Evolutionary conservation across 2,797 vertebrate genomes (phyloP).

Genomic region (Macropodus opercularis): DNA sequence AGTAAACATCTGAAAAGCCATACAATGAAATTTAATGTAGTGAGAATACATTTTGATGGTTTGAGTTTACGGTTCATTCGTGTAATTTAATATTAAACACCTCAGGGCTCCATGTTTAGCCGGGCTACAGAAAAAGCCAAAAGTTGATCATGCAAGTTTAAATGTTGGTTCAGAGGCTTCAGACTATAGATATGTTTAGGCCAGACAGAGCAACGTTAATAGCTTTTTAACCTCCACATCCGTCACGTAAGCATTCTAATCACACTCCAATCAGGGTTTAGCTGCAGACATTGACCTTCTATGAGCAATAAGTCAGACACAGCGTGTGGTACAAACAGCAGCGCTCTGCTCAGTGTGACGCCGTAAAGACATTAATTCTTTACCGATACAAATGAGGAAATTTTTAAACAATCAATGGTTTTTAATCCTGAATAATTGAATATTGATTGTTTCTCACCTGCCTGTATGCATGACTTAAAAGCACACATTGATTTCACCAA

Average conservation of each 20-base stretch:
- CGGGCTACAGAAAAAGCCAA: no score
- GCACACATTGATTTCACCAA: slow-evolving; percentile 10
- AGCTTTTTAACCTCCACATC: not conserved
- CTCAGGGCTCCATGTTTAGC: not conserved
- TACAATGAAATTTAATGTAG: no score
- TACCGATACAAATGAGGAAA: slow-evolving; percentile 17
- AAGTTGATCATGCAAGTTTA: no score
- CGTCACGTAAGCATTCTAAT: slow-evolving; percentile 3
- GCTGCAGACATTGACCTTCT: slow-evolving; percentile 3
- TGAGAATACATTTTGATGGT: no score
- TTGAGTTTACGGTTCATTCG: no score
- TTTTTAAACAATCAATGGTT: slow-evolving; percentile 27
- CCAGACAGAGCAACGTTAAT: not conserved
- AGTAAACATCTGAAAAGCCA: no score
- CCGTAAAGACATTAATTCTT: slow-evolving; percentile 28
- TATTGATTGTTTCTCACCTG: slow-evolving; percentile 44
- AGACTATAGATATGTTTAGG: no score
- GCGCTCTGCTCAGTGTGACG: slow-evolving; percentile 9
- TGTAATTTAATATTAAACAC: not conserved
- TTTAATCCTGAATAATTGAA: slow-evolving; percentile 42
- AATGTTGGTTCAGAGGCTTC: no score
- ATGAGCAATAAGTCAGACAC: slow-evolving; percentile 15
- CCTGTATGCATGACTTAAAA: slow-evolving; percentile 13
- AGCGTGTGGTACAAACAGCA: slow-evolving; percentile 29
- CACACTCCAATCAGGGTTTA: slow-evolving; percentile 2